Base-by-base conservation (phyloP, 1,140 invertebrate genomes). In the Anthonomus grandis region DNA sequence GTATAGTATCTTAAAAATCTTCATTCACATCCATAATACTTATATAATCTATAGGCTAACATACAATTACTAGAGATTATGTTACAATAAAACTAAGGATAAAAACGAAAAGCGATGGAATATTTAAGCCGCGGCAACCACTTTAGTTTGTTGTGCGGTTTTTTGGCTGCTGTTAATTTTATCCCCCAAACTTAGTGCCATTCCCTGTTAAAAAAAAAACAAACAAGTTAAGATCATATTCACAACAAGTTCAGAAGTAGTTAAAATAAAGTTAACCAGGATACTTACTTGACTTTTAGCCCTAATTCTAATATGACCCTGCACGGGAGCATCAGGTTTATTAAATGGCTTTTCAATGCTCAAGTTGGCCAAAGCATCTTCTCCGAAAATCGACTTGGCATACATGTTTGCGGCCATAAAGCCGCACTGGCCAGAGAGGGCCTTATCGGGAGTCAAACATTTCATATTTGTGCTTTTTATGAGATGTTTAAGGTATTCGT, bases 391-490 rank as follows among this genome's bases (percentile, higher is more conserved):
- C 2, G 95, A 98, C 69, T 94, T 88, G 27, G 97, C 96, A 78
- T 98, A 99, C 81, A 99, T 87, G 72, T 99, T 99, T 25, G 96
- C 97, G 27, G 96, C 96, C 91, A 99, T 94, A 75, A 99, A 99
- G 12, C 95, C 95, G 76, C 96, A 99, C 67, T 98, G 92, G 0
- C 96, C 96, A 6, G 87, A 89, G 25, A 98, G 74, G 15, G 95
- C 94, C 79, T 94, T 93, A 73, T 93, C 93, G 0, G 95, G 95
- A 5, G 97, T 99, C 12, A 99, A 82, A 76, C 96, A 97, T 70
- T 95, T 95, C 96, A 99, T 99, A 73, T 99, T 99, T 17, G 97
- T 99, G 53, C 90, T 91, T 62, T 89, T 90, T 18, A 98, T 78
- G 23, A 99, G 77, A 70, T 98, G 94, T 44, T 89, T 83, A 19